phyloP scores from a whole-genome alignment of 2,888 invertebrate genomes.

The Mythimna loreyi region DNA sequence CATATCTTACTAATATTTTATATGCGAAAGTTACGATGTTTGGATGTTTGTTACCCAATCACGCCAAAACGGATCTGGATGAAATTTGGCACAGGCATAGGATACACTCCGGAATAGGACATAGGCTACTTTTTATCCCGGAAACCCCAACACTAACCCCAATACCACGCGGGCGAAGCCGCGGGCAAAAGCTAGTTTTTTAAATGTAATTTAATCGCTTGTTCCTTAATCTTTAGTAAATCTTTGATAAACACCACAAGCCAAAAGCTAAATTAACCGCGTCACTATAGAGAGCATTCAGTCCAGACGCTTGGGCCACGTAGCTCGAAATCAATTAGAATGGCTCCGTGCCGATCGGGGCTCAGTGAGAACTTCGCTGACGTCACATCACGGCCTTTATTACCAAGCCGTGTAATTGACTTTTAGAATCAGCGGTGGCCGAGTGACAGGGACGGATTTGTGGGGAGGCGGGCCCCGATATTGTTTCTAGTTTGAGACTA shows the following conservation, averaged over 20 bases:
- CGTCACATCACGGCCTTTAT: constrained; percentile 64
- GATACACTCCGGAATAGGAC: no score
- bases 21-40: no score
- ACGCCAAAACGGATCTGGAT: no score
- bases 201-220: not conserved
- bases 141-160: no score
- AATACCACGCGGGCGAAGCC: no score
- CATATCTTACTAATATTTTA: no score
- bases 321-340: constrained; percentile 65
- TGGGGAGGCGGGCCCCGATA: not conserved
- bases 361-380: constrained; percentile 61
- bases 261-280: constrained; percentile 49
- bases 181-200: no score
- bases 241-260: constrained; percentile 24
- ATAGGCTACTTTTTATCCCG: no score
- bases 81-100: no score
- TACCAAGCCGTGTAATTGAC: constrained; percentile 64
- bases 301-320: constrained; percentile 52
- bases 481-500: constrained; percentile 23
- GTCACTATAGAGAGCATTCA: constrained; percentile 40
- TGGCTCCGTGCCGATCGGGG: constrained; percentile 59
- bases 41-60: no score
- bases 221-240: not conserved
- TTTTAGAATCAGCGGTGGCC: constrained; percentile 63
- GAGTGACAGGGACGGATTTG: constrained; percentile 56